Conservation (phyloP, 2,113 vertebrate genomes). For the Aix galericulata region DNA sequence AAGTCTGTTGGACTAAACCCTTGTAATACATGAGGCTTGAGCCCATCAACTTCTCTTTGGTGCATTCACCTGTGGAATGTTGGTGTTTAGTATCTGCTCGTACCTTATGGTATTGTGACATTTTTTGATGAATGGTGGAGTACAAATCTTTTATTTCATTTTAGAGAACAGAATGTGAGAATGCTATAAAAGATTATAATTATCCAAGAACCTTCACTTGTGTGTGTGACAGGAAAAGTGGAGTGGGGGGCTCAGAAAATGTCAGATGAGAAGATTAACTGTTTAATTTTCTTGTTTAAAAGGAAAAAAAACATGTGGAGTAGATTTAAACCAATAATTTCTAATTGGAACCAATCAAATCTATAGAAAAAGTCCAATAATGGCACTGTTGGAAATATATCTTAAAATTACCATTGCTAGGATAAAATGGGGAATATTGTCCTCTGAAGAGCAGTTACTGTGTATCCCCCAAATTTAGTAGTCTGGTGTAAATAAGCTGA, state of each 20-base stretch:
- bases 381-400: slow-evolving; percentile 43
- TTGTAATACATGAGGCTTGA: not conserved
- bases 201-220: slow-evolving; percentile 4
- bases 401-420: not conserved
- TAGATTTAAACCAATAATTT: slow-evolving; percentile 73
- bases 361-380: slow-evolving; percentile 60
- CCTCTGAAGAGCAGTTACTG: not conserved
- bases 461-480: slow-evolving; percentile 20
- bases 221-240: not conserved
- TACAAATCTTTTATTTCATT: slow-evolving; percentile 48
- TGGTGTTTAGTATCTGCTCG: slow-evolving; percentile 14
- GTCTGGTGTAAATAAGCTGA: slow-evolving; percentile 30
- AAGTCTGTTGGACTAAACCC: not conserved
- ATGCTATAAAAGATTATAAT: slow-evolving; percentile 41
- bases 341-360: slow-evolving; percentile 74
- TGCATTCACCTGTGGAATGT: not conserved
- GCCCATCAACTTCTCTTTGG: not conserved
- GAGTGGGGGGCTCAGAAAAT: slow-evolving; percentile 4
- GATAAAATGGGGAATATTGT: slow-evolving; percentile 8
- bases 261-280: slow-evolving; percentile 62
- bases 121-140: slow-evolving; percentile 63
- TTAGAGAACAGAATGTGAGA: slow-evolving; percentile 45
- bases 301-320: slow-evolving; percentile 50
- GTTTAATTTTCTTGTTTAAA: slow-evolving; percentile 75
- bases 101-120: not conserved